Percentiles rank a stretch among this genome's conserved stretches.
Evolutionary conservation across 2,113 vertebrate genomes (phyloP).

Genomic region (Saccopteryx leptura): DNA sequence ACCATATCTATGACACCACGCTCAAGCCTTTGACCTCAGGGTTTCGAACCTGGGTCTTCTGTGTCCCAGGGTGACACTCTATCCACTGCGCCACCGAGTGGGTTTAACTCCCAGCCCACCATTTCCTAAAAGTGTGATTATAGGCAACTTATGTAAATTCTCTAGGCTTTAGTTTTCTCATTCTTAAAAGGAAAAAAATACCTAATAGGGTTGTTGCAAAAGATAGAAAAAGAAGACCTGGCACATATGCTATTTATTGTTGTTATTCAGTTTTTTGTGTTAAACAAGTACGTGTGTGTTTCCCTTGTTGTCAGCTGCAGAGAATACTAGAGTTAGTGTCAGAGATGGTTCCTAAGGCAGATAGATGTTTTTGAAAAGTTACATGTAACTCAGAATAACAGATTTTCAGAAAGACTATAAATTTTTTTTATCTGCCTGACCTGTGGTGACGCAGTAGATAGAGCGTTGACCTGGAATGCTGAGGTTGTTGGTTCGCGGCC

Average conservation of each 20-base stretch:
- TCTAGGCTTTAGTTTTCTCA: constrained; percentile 4
- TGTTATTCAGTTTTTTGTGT: not conserved
- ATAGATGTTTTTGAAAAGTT: constrained; percentile 19
- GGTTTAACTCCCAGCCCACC: not conserved
- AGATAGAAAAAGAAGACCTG: constrained; percentile 31
- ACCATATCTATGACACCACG: too few relatives aligned
- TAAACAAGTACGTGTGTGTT: not conserved
- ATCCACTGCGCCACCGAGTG: not conserved
- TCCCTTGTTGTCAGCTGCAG: not conserved
- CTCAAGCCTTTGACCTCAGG: too few relatives aligned
- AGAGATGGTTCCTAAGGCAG: constrained; percentile 7
- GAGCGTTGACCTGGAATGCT: too few relatives aligned
- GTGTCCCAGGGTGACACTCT: too few relatives aligned
- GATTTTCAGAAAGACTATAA: not conserved
- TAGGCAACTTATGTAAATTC: not conserved
- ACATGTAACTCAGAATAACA: not conserved
- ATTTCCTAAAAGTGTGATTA: not conserved
- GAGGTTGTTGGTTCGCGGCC: too few relatives aligned
- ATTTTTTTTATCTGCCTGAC: not conserved
- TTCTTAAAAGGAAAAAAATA: constrained; percentile 27
- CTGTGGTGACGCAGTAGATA: too few relatives aligned
- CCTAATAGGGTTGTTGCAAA: not conserved
- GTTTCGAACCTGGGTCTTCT: too few relatives aligned
- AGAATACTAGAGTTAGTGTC: not conserved
- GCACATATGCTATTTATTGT: not conserved